phyloP scores from a whole-genome alignment of 2,113 vertebrate species.

The Dipodomys ordii region DNA sequence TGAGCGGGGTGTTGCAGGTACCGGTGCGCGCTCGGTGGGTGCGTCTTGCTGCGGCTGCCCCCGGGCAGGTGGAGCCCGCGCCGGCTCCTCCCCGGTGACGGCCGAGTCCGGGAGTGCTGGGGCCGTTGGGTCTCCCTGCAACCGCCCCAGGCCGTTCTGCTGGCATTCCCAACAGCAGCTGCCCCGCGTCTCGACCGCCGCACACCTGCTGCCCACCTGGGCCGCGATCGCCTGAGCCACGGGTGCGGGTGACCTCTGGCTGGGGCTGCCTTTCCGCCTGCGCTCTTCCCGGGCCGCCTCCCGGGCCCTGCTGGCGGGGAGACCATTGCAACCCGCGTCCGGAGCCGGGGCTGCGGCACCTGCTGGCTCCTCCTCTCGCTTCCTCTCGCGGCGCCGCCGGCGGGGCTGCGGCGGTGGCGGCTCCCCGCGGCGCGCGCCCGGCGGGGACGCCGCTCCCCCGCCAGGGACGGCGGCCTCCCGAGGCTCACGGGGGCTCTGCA shows the following conservation, averaged over 20 bases:
- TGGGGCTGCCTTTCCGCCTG: background rate
- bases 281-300: background rate
- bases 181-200: conserved; percentile 52
- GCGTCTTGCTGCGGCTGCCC: background rate
- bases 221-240: background rate
- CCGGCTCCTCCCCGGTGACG: background rate
- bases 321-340: conserved; percentile 10
- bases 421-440: background rate
- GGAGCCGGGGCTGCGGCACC: conserved; percentile 14
- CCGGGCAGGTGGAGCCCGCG: background rate
- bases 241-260: background rate
- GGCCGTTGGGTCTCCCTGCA: background rate
- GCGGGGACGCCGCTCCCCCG: background rate
- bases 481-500: conserved; percentile 53
- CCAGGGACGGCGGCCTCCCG: background rate
- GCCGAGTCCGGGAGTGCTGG: background rate
- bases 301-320: background rate
- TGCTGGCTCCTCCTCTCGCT: conserved; percentile 38
- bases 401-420: background rate
- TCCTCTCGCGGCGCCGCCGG: background rate
- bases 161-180: conserved; percentile 62
- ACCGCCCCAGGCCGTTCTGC: background rate
- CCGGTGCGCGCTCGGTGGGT: background rate
- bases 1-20: background rate
- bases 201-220: background rate